Evolutionary conservation across 2,888 invertebrate genomes (phyloP), one percentile per base, ranked within the genome.

Genomic region (Idaea biselata): DNA sequence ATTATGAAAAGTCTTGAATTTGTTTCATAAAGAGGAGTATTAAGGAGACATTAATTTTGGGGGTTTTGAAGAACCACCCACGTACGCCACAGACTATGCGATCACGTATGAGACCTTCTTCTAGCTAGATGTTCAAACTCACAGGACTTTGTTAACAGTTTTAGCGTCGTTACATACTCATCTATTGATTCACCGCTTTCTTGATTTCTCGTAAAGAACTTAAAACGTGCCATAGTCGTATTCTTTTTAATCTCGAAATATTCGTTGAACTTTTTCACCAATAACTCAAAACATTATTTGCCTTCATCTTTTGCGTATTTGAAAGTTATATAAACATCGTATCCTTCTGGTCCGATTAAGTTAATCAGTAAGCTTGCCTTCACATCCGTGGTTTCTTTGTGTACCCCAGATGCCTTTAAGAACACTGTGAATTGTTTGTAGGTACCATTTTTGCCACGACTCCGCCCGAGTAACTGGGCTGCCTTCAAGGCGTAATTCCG

Each of bases 111-210:
- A 44, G 44, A 6, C 44, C 44, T 44, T 44, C 44, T 14, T 44
- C n/a, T n/a, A n/a, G n/a, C 44, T 6, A 44, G 44, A 44, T 44
- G 44, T 14, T 44, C 44, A 44, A 44, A 44, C 44, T 44, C 44
- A 44, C 44, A 44, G 14, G 6, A 7, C 56, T 71, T 64, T 62
- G 68, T 71, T 1, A 73, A 55, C 1, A 75, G 31, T 56, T 61
- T 68, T n/a, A 73, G 60, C 0, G 71, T 68, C 6, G 72, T 72
- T 3, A 73, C 70, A 18, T 73, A 75, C 54, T 73, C 63, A 16
- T 69, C 61, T 11, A 73, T 70, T 2, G 60, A 63, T 61, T 74
- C 75, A 0, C 72, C 71, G 0, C 16, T 25, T 7, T 71, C 68
- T 59, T 73, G 70, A 32, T 63, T 63, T 8, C 73, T 56, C 6